These are phyloP conservation scores for Xylocopa sonorina DNA, from an alignment of 1,140 invertebrate species.

Conservation along the genomic window DNA sequence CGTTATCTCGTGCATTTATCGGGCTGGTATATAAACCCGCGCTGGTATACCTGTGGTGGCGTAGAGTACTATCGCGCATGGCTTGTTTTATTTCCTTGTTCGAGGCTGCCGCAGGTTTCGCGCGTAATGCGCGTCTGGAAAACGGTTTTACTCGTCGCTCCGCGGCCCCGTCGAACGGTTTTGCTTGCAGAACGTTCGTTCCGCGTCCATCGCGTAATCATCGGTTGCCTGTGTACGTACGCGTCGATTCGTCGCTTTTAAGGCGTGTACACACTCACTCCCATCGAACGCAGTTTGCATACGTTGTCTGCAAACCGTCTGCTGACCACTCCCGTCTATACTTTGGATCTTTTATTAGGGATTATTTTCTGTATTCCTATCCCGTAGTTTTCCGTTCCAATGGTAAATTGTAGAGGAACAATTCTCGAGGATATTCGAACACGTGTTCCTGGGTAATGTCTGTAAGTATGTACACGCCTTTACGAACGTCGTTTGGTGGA, in stretches of 20 bases:
- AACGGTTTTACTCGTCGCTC: conserved; percentile 55
- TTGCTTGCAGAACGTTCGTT: conserved; percentile 25
- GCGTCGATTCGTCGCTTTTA: conserved; percentile 21
- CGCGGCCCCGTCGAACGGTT: conserved; percentile 51
- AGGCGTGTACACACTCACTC: too few relatives aligned
- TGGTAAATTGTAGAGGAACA: too few relatives aligned
- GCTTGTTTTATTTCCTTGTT: conserved; percentile 71
- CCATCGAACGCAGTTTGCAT: too few relatives aligned
- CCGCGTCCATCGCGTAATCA: conserved; percentile 56
- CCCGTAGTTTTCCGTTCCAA: too few relatives aligned
- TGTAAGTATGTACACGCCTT: too few relatives aligned
- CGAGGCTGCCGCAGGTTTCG: conserved; percentile 43
- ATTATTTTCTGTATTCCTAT: too few relatives aligned
- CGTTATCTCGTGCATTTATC: conserved; percentile 73
- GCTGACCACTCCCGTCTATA: too few relatives aligned
- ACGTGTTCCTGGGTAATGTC: too few relatives aligned
- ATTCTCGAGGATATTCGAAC: too few relatives aligned
- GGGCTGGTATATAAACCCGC: conserved; percentile 44
- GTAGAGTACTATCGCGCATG: conserved; percentile 52
- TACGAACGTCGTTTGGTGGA: neutral
- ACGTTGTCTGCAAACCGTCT: too few relatives aligned
- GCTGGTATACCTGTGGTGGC: conserved; percentile 17
- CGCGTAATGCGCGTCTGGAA: conserved; percentile 61
- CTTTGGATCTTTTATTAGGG: too few relatives aligned
- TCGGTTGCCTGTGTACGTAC: conserved; percentile 41